phyloP scores from a whole-genome alignment of 2,113 vertebrate genomes.

The Chaetorhynchus papuensis region DNA sequence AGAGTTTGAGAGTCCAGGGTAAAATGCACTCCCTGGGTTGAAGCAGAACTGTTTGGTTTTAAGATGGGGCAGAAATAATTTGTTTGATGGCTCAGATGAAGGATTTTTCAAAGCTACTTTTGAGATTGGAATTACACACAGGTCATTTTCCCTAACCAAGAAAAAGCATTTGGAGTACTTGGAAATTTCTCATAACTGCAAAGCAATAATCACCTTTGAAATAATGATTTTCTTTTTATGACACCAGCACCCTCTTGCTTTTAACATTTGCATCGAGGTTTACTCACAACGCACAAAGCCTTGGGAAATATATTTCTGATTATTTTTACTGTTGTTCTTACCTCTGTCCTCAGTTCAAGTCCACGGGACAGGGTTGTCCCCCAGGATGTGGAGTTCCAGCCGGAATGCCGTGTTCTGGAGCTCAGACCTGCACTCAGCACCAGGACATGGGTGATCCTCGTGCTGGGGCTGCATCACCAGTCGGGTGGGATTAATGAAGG shows the following conservation, averaged over 20 bases:
- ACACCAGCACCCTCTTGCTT: neutral
- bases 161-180: neutral
- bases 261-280: neutral
- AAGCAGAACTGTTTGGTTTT: neutral
- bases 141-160: neutral
- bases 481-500: neutral
- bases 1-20: neutral
- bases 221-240: neutral
- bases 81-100: neutral
- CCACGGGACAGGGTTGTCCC: accelerated
- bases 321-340: neutral
- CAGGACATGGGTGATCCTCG: neutral
- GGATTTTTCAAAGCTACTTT: neutral
- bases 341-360: neutral
- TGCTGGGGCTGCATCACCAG: neutral
- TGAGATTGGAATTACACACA: neutral
- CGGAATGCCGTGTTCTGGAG: neutral
- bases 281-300: neutral
- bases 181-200: neutral
- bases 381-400: neutral
- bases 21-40: neutral
- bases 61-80: neutral
- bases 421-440: neutral
- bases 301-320: neutral
- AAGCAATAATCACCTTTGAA: neutral